These are phyloP conservation scores for Eupeodes luniger DNA, from an alignment of 2,888 invertebrate genomes.

Conservation along the genomic window DNA sequence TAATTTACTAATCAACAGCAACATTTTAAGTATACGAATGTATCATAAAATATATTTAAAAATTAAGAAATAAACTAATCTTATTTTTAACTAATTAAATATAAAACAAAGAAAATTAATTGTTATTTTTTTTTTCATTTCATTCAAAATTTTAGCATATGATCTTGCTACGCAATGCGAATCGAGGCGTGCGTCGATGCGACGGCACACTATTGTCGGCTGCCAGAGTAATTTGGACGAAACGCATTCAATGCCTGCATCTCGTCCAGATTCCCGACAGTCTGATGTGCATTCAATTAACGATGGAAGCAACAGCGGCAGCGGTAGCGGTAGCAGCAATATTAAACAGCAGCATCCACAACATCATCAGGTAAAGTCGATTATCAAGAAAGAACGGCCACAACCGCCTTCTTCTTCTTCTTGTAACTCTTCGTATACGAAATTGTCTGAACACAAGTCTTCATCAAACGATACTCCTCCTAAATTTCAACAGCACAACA, in stretches of 20 bases:
- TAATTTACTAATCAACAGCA: too few species aligned
- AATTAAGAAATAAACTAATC: neutral
- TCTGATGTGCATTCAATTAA: constrained; percentile 82
- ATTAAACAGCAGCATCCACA: constrained; percentile 59
- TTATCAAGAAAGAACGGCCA: constrained; percentile 57
- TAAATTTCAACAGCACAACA: constrained; percentile 78
- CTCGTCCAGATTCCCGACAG: constrained; percentile 87
- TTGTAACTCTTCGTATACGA: constrained; percentile 40
- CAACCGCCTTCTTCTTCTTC: constrained; percentile 33
- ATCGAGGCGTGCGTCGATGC: constrained; percentile 88
- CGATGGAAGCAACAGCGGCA: constrained; percentile 57
- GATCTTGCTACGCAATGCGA: constrained; percentile 93
- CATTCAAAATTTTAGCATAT: constrained; percentile 86
- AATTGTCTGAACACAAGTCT: constrained; percentile 46
- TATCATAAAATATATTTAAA: too few species aligned
- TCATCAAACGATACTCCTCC: constrained; percentile 55
- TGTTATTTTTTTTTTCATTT: neutral
- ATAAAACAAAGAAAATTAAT: neutral
- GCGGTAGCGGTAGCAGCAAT: constrained; percentile 52
- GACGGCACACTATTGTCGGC: constrained; percentile 89
- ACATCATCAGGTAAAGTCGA: constrained; percentile 78
- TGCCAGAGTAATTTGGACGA: constrained; percentile 85
- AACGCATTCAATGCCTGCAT: constrained; percentile 87
- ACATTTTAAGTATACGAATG: too few species aligned
- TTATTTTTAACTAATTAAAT: neutral